These are phyloP conservation scores for Heteromyza rotundicornis DNA, from an alignment of 2,888 invertebrate genomes.

Conservation along the genomic window DNA sequence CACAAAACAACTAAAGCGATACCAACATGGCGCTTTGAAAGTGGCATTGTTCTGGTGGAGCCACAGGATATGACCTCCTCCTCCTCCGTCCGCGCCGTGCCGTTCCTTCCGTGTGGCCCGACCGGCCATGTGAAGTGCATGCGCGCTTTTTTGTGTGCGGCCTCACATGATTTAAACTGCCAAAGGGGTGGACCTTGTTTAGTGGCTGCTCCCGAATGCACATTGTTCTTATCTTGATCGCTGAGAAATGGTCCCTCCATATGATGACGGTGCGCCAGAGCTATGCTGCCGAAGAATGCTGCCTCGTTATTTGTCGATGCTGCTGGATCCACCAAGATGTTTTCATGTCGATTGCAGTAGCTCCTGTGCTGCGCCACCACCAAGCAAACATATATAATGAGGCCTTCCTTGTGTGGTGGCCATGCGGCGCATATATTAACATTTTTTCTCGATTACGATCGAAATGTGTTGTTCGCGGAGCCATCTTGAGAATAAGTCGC, in stretches of 20 bases:
- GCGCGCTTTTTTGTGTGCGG: not conserved
- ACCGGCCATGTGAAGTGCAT: not conserved
- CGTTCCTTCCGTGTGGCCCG: not conserved
- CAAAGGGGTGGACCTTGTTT: slow-evolving; percentile 4
- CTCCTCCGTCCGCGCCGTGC: not conserved
- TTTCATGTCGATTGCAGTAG: slow-evolving; percentile 1
- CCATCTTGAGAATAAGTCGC: slow-evolving; percentile 1
- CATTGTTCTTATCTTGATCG: slow-evolving; percentile 4
- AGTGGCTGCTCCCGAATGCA: not conserved
- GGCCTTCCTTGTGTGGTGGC: not conserved
- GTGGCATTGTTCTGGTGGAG: not conserved
- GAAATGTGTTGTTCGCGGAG: not conserved
- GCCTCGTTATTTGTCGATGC: slow-evolving; percentile 1
- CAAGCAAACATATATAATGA: not conserved
- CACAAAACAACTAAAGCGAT: not conserved
- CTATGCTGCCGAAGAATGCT: not conserved
- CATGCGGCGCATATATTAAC: not conserved
- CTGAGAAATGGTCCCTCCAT: not conserved
- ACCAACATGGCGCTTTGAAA: not conserved
- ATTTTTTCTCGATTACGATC: not conserved
- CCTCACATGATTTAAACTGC: not conserved
- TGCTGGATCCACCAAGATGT: not conserved
- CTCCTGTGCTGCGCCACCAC: not conserved
- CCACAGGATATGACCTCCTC: not conserved
- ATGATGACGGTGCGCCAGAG: not conserved